Evolutionary conservation across 2,797 vertebrate species (phyloP).

Genomic region (Melanogrammus aeglefinus): DNA sequence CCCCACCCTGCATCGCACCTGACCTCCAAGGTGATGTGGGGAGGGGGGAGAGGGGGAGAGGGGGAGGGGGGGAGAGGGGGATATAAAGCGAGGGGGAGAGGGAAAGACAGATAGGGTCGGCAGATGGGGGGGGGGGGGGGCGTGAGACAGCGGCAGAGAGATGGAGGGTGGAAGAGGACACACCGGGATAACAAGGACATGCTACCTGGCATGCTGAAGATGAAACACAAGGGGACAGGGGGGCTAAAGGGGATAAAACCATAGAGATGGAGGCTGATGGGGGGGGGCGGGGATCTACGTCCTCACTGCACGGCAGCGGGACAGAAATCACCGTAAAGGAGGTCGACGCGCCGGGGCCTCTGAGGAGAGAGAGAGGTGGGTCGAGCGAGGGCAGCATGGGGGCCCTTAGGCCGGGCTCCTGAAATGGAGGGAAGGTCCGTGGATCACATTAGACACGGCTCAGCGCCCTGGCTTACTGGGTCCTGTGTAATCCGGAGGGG

Average conservation of each 20-base stretch:
- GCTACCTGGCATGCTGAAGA: slow-evolving; percentile 65
- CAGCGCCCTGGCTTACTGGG: slow-evolving; percentile 53
- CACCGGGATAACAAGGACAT: slow-evolving; percentile 60
- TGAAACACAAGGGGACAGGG: slow-evolving; percentile 62
- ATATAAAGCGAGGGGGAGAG: slow-evolving; percentile 18
- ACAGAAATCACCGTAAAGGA: not conserved
- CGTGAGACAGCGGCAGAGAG: not conserved
- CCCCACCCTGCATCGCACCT: slow-evolving; percentile 63
- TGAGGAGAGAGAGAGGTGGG: slow-evolving; percentile 38
- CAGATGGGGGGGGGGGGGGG: not conserved
- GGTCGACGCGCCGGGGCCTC: slow-evolving; percentile 19
- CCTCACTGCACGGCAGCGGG: not conserved
- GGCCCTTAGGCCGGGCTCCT: slow-evolving; percentile 52
- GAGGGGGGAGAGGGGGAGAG: slow-evolving; percentile 22
- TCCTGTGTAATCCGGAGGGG: slow-evolving; percentile 22
- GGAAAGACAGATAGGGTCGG: not conserved
- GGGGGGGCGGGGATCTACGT: slow-evolving; percentile 12
- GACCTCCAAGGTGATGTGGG: slow-evolving; percentile 62
- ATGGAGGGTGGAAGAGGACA: slow-evolving; percentile 20
- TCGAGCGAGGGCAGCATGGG: slow-evolving; percentile 40
- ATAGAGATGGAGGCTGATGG: slow-evolving; percentile 55
- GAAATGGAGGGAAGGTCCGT: slow-evolving; percentile 64
- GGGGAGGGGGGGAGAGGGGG: slow-evolving; percentile 26
- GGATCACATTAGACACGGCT: slow-evolving; percentile 68
- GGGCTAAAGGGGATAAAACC: slow-evolving; percentile 56